These are phyloP conservation scores for Phoenoteleia sp. DNA, from an alignment of 2,888 invertebrate species.

Conservation along the genomic window DNA sequence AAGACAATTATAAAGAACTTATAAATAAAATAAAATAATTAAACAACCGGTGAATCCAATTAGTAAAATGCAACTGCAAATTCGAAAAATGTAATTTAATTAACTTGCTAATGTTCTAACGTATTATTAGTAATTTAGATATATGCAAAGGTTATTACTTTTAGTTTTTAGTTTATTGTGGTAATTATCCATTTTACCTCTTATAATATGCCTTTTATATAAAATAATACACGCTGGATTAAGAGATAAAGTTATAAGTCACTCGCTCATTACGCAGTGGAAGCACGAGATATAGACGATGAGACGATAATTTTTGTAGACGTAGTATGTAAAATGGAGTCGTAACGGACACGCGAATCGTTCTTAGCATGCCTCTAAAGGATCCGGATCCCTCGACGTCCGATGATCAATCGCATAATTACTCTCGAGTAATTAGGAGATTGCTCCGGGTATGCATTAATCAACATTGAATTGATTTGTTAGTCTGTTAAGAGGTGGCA, in stretches of 20 bases:
- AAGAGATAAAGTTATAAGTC: background rate
- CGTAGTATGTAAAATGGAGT: conserved; percentile 54
- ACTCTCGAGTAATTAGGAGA: conserved; percentile 81
- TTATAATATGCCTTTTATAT: background rate
- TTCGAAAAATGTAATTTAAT: too few relatives aligned
- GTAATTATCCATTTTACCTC: too few relatives aligned
- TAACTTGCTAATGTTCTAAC: too few relatives aligned
- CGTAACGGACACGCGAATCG: conserved; percentile 49
- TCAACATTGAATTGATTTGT: conserved; percentile 84
- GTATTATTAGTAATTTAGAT: too few relatives aligned
- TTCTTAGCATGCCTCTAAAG: conserved; percentile 65
- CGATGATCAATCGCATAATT: conserved; percentile 80
- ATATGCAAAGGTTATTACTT: too few relatives aligned
- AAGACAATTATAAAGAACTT: too few relatives aligned
- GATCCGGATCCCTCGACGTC: conserved; percentile 75
- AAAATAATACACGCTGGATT: background rate
- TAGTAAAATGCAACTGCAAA: too few relatives aligned
- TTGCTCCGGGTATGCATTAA: conserved; percentile 80
- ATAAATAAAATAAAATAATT: too few relatives aligned
- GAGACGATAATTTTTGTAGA: conserved; percentile 46
- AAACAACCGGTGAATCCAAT: too few relatives aligned
- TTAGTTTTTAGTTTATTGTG: too few relatives aligned
- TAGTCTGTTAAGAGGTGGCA: conserved; percentile 73
- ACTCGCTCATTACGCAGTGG: conserved; percentile 12
- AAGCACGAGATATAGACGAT: conserved; percentile 12